Percentiles rank a stretch among this genome's conserved stretches.
phyloP scores from a whole-genome alignment of 2,888 invertebrate species.

The Platerodrilus igneus region DNA sequence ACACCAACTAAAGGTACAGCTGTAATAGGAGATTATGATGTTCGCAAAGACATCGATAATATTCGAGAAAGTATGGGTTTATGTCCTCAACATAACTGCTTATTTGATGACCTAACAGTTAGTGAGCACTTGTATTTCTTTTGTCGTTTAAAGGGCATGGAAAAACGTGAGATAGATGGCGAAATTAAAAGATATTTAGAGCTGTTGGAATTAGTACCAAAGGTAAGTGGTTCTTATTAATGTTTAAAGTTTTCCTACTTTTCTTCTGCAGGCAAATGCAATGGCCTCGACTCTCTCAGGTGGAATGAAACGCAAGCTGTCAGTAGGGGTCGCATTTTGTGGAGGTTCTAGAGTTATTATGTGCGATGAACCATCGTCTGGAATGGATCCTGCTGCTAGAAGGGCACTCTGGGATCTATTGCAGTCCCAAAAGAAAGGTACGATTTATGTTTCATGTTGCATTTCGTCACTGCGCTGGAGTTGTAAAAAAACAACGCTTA shows the following conservation, averaged over 20 bases:
- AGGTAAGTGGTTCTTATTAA: too few species aligned
- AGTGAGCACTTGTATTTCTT: slow-evolving; percentile 80
- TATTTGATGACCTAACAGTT: slow-evolving; percentile 79
- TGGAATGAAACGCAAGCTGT: slow-evolving; percentile 73
- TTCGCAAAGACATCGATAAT: slow-evolving; percentile 56
- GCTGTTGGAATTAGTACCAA: slow-evolving; percentile 62
- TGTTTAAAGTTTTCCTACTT: neutral
- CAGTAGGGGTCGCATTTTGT: slow-evolving; percentile 70
- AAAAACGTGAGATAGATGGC: slow-evolving; percentile 49
- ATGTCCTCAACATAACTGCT: slow-evolving; percentile 82
- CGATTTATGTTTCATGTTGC: too few species aligned
- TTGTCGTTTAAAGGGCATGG: slow-evolving; percentile 64
- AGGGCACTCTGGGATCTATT: slow-evolving; percentile 81
- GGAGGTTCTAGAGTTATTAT: slow-evolving; percentile 70
- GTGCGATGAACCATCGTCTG: slow-evolving; percentile 75
- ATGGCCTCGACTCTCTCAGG: slow-evolving; percentile 62
- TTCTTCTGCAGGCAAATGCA: slow-evolving; percentile 48
- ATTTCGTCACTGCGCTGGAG: neutral
- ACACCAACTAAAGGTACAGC: slow-evolving; percentile 66
- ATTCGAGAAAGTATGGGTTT: slow-evolving; percentile 70
- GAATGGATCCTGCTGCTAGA: slow-evolving; percentile 81
- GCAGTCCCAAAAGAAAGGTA: slow-evolving; percentile 61
- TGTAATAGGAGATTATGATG: slow-evolving; percentile 68
- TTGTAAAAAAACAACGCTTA: too few species aligned
- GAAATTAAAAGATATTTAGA: slow-evolving; percentile 63